Percentiles rank a stretch among this genome's conserved stretches.
Conservation (phyloP, 2,888 invertebrate genomes). For the Acleris laterana region DNA sequence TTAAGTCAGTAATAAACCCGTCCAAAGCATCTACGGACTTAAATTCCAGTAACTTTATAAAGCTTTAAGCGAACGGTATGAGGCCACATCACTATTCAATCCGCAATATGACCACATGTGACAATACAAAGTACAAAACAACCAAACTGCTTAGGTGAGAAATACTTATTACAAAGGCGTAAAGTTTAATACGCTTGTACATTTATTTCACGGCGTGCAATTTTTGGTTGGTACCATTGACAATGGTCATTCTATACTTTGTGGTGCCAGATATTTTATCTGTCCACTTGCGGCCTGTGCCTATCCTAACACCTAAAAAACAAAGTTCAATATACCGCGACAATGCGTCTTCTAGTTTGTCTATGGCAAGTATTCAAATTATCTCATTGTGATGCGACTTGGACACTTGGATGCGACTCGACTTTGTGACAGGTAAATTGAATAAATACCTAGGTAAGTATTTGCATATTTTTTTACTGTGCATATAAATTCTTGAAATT, state of each 20-base stretch:
- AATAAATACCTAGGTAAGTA: constrained; percentile 38
- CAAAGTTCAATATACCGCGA: constrained; percentile 24
- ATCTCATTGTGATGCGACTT: constrained; percentile 56
- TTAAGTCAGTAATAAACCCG: background rate
- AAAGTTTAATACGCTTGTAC: constrained; percentile 52
- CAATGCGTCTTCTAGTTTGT: constrained; percentile 32
- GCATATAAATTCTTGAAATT: no score
- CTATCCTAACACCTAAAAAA: background rate
- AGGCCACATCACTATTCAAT: constrained; percentile 70
- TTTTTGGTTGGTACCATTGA: constrained; percentile 51
- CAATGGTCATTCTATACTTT: constrained; percentile 72
- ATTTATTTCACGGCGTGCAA: constrained; percentile 41
- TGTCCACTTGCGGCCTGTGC: constrained; percentile 21
- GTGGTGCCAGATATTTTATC: constrained; percentile 41
- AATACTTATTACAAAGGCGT: constrained; percentile 43
- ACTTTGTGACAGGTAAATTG: constrained; percentile 41
- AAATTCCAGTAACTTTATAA: constrained; percentile 45
- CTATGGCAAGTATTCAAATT: constrained; percentile 48
- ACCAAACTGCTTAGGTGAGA: constrained; percentile 35
- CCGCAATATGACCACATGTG: constrained; percentile 46
- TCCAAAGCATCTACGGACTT: background rate
- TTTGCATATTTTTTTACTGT: background rate
- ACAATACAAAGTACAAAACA: constrained; percentile 37
- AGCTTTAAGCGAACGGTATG: constrained; percentile 63
- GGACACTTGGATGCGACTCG: constrained; percentile 56